Conservation (phyloP, 2,888 invertebrate species). For the Metallyticus violacea region DNA sequence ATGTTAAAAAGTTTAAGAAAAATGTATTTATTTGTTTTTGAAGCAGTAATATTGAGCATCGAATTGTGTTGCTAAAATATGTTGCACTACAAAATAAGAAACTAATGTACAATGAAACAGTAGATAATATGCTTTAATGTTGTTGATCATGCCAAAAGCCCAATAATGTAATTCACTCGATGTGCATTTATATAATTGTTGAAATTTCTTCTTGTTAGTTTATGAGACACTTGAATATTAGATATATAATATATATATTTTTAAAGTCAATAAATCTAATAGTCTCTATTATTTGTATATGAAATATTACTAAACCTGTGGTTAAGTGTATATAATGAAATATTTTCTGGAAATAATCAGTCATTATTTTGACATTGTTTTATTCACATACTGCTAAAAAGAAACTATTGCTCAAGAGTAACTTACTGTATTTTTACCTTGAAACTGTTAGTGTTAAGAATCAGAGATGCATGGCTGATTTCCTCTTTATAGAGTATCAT, state of each 20-base stretch:
- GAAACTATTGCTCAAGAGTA: neutral
- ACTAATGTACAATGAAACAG: neutral
- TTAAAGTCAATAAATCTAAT: conserved; percentile 5
- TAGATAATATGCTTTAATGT: neutral
- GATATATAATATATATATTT: conserved; percentile 4
- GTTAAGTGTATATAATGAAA: neutral
- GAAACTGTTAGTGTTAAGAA: neutral
- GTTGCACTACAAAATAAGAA: neutral
- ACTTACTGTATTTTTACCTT: neutral
- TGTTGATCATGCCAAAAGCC: neutral
- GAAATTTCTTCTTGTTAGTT: conserved; percentile 2
- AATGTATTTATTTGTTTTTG: neutral
- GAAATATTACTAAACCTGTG: conserved; percentile 1
- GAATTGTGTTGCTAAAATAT: neutral
- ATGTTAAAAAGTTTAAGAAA: neutral
- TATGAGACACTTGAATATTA: neutral
- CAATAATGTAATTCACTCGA: neutral
- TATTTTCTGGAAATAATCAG: neutral
- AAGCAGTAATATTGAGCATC: neutral
- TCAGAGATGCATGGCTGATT: neutral
- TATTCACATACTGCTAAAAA: neutral
- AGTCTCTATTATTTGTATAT: conserved; percentile 10
- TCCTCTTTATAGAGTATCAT: neutral
- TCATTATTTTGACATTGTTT: neutral
- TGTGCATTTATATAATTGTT: conserved; percentile 19